Evolutionary conservation across 1,140 invertebrate genomes (phyloP), one percentile per base, ranked within the genome.

Genomic region (Solen grandis): DNA sequence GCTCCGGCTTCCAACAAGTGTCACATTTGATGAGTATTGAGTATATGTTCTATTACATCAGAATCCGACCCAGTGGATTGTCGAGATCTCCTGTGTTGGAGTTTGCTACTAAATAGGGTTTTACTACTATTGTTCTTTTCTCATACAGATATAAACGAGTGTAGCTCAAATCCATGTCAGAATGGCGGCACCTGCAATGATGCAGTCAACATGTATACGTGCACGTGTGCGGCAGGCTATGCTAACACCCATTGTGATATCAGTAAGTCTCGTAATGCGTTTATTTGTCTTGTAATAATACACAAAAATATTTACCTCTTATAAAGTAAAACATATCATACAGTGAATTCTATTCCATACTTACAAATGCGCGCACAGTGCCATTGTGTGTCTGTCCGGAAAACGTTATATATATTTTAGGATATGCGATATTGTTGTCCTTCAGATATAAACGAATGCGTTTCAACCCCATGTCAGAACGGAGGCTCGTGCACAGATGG

Each of bases 121-220:
- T n/a, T n/a, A n/a, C n/a, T n/a, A n/a, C n/a, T 50, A 50, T 50
- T n/a, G 4, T 55, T 55, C 27, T 5, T n/a, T 4, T 55, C 10
- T 46, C 52, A 36, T 69, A 0, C n/a, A 80, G 82, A 85, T 27
- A 74, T 85, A 16, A 70, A 85, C 36, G 84, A 85, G 36, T 86
- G 85, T 59, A 74, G 63, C 22, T 62, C 57, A 33, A 36, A 72
- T 72, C 68, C 50, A 57, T 72, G 68, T 36, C 54, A 57, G 14
- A 55, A 72, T 57, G 33, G 54, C 5, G 68, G 41, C n/a, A n/a
- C n/a, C n/a, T n/a, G n/a, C n/a, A n/a, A n/a, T n/a, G n/a, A n/a
- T n/a, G n/a, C n/a, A n/a, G 19, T 57, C 14, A 36, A 57, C 59
- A 41, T 27, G 8, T 72, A 72, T 27, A 55, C 33, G 3, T 72